Conservation (phyloP, 2,797 vertebrate genomes). For the Acomys russatus region DNA sequence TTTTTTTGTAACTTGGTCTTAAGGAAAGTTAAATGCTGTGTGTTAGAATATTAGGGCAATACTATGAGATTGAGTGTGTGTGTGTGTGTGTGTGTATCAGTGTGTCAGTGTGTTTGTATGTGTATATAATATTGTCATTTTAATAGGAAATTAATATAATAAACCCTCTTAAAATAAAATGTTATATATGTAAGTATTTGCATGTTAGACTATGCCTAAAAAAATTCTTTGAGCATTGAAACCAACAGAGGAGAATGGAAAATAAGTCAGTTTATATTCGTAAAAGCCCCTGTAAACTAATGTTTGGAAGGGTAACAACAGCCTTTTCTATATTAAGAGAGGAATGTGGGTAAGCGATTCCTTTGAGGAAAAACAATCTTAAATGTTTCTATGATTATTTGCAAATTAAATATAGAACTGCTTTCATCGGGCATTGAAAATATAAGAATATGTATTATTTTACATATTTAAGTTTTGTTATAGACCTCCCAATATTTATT, state of each 20-base stretch:
- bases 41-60: slow-evolving; percentile 27
- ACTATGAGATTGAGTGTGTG: neutral
- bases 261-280: slow-evolving; percentile 77
- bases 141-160: slow-evolving; percentile 40
- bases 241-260: slow-evolving; percentile 71
- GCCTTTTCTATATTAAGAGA: slow-evolving; percentile 80
- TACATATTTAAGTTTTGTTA: slow-evolving; percentile 34
- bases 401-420: slow-evolving; percentile 76
- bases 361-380: slow-evolving; percentile 74
- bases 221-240: slow-evolving; percentile 68
- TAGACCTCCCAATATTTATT: slow-evolving; percentile 43
- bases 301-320: slow-evolving; percentile 83
- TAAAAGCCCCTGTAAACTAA: slow-evolving; percentile 83
- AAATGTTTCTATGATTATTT: slow-evolving; percentile 73
- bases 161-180: slow-evolving; percentile 67
- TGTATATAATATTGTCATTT: slow-evolving; percentile 9
- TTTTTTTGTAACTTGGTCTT: neutral
- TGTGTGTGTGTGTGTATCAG: neutral
- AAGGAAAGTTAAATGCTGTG: slow-evolving; percentile 10
- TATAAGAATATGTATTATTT: slow-evolving; percentile 67
- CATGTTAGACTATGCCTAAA: slow-evolving; percentile 68
- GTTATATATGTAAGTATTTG: slow-evolving; percentile 64
- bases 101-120: neutral
- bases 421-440: slow-evolving; percentile 42
- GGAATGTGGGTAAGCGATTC: slow-evolving; percentile 80